phyloP scores from a whole-genome alignment of 2,888 invertebrate genomes.

The Taenaris catops region DNA sequence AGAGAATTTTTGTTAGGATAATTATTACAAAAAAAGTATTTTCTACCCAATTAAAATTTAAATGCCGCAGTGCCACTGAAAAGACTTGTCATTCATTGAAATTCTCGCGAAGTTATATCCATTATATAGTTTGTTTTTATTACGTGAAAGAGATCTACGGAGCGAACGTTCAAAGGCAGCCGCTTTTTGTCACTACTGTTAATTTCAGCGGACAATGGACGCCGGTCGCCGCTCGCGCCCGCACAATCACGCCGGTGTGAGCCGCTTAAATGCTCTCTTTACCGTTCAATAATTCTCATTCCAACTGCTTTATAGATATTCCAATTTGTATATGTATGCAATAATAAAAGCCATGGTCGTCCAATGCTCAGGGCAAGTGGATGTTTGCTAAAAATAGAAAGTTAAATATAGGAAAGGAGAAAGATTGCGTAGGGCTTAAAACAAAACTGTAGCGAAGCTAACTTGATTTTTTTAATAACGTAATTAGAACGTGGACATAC shows the following conservation, averaged over 20 bases:
- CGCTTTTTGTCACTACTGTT: slow-evolving; percentile 53
- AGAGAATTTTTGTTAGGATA: too few relatives aligned
- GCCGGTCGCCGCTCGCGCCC: slow-evolving; percentile 43
- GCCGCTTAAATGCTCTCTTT: slow-evolving; percentile 61
- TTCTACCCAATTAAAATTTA: slow-evolving; percentile 1
- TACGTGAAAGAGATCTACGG: slow-evolving; percentile 16
- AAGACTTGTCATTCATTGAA: slow-evolving; percentile 2
- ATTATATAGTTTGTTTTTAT: slow-evolving; percentile 18
- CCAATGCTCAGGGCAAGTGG: too few relatives aligned
- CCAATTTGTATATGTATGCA: too few relatives aligned
- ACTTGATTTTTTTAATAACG: too few relatives aligned
- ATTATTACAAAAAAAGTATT: slow-evolving; percentile 4
- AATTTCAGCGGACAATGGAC: slow-evolving; percentile 61
- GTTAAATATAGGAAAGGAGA: too few relatives aligned
- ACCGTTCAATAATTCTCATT: slow-evolving; percentile 42
- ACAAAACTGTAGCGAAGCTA: too few relatives aligned
- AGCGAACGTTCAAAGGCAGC: slow-evolving; percentile 27
- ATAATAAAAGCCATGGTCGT: too few relatives aligned
- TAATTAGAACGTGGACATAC: too few relatives aligned
- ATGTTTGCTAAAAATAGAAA: too few relatives aligned
- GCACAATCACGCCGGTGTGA: slow-evolving; percentile 55
- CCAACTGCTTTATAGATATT: slow-evolving; percentile 34
- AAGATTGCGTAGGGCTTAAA: too few relatives aligned
- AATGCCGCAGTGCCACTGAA: background rate
- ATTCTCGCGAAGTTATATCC: slow-evolving; percentile 17